phyloP scores from a whole-genome alignment of 2,888 invertebrate species.

The Dryococelus australis region DNA sequence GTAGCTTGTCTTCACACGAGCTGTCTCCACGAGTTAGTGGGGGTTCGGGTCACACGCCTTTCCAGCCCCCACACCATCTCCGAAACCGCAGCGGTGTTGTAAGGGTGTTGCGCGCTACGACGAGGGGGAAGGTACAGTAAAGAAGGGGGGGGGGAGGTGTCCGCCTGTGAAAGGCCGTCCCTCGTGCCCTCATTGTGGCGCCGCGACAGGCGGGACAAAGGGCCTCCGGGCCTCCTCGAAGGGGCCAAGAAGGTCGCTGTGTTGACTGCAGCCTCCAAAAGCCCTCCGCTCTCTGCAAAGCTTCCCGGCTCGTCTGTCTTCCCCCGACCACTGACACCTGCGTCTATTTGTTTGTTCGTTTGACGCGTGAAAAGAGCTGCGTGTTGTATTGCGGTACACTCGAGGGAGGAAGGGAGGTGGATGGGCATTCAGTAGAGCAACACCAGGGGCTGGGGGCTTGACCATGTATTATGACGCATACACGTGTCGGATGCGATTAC shows the following conservation, averaged over 20 bases:
- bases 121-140: not conserved
- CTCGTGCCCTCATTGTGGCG: not conserved
- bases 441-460: not conserved
- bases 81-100: no score
- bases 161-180: not conserved
- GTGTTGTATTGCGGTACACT: not conserved
- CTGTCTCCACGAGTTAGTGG: not conserved
- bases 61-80: no score
- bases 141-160: not conserved
- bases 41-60: not conserved
- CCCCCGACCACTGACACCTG: not conserved
- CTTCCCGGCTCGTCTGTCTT: not conserved
- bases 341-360: not conserved
- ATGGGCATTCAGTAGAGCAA: not conserved
- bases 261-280: not conserved
- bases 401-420: not conserved
- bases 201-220: not conserved
- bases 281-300: not conserved
- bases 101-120: not conserved
- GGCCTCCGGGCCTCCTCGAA: not conserved
- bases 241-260: not conserved
- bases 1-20: not conserved
- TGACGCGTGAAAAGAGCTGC: slow-evolving; percentile 16
- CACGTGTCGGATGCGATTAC: not conserved
- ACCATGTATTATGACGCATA: not conserved